Conservation (phyloP, 30 jellyfish, hydroid and myxozoan genomes). For the Phacellophora camtschatica region DNA sequence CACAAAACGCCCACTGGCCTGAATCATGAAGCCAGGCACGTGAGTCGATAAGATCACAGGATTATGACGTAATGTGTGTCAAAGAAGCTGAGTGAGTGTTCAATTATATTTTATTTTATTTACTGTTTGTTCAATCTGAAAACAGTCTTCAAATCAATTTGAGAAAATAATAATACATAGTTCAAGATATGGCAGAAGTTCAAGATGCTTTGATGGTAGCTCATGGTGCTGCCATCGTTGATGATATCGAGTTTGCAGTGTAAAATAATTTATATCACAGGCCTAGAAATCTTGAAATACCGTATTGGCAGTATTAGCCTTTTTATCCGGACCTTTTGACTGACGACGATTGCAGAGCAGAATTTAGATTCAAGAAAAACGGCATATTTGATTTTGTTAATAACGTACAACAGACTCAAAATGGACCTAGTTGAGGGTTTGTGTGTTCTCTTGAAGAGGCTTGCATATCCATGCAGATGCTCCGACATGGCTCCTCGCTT, state of each 20-base stretch:
- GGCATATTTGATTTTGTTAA: background rate
- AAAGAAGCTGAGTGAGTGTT: too few species aligned
- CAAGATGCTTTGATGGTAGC: background rate
- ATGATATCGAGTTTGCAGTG: background rate
- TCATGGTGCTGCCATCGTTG: background rate
- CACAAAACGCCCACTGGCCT: too few species aligned
- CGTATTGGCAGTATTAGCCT: constrained; percentile 3
- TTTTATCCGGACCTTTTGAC: background rate
- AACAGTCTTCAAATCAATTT: too few species aligned
- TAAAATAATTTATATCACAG: background rate
- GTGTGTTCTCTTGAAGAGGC: background rate
- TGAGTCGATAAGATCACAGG: too few species aligned
- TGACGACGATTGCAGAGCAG: constrained; percentile 7
- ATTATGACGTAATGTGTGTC: too few species aligned
- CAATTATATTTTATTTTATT: too few species aligned
- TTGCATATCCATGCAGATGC: too few species aligned
- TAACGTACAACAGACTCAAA: background rate
- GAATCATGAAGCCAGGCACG: too few species aligned
- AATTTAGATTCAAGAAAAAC: background rate
- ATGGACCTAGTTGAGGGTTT: background rate
- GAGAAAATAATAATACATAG: too few species aligned
- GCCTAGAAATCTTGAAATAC: background rate
- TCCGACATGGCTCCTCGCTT: background rate
- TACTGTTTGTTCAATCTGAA: too few species aligned
- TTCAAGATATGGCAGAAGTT: background rate